phyloP scores from a whole-genome alignment of 2,797 vertebrate species.

The Oreochromis grahami region DNA sequence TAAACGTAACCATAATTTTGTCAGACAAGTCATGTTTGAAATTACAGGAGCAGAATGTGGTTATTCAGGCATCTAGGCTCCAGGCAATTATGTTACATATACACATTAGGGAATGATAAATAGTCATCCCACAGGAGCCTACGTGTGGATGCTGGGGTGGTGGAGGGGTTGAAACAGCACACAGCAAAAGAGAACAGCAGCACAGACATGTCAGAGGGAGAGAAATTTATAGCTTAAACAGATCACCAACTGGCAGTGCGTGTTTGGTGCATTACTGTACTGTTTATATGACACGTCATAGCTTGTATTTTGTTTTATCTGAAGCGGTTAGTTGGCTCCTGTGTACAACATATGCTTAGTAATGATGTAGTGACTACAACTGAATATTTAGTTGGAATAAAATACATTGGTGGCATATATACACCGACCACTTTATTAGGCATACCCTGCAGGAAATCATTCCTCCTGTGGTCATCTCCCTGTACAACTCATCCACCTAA shows the following conservation, averaged over 20 bases:
- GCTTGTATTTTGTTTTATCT: neutral
- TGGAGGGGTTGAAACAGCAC: neutral
- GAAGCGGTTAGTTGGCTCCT: neutral
- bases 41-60: neutral
- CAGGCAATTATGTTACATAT: neutral
- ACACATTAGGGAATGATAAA: neutral
- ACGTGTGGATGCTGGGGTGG: neutral
- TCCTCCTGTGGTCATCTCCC: neutral
- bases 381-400: neutral
- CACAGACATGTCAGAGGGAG: neutral
- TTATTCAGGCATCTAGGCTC: neutral
- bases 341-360: neutral
- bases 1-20: neutral
- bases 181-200: neutral
- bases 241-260: accelerated
- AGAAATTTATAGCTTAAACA: neutral
- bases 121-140: neutral
- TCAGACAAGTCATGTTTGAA: neutral
- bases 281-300: neutral
- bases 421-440: neutral
- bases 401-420: neutral
- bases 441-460: neutral
- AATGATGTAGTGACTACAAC: neutral
- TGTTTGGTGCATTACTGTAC: neutral
- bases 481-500: neutral